phyloP scores from a whole-genome alignment of 2,888 invertebrate species.

The Morpho deidamia region DNA sequence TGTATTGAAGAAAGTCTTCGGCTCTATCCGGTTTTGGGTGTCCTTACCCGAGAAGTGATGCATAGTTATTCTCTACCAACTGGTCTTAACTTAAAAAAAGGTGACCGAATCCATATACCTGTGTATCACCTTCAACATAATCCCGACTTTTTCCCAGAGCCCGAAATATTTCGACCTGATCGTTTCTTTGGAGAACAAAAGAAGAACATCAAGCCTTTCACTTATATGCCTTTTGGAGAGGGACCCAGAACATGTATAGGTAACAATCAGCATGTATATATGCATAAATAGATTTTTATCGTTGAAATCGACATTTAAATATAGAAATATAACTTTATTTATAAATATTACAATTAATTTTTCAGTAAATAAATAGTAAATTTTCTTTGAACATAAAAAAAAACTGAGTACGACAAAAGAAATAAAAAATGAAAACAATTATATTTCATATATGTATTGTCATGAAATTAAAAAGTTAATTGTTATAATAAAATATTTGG shows the following conservation, averaged over 20 bases:
- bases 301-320: too few species aligned
- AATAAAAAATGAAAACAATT: too few species aligned
- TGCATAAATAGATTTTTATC: too few species aligned
- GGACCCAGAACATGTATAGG: slow-evolving; percentile 48
- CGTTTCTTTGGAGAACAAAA: slow-evolving; percentile 38
- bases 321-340: too few species aligned
- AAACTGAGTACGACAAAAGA: too few species aligned
- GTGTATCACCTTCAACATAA: slow-evolving; percentile 38
- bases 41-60: neutral
- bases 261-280: slow-evolving; percentile 26
- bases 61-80: slow-evolving; percentile 30
- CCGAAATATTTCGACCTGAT: slow-evolving; percentile 40
- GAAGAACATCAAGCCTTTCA: slow-evolving; percentile 34
- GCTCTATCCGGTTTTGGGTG: neutral
- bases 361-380: too few species aligned
- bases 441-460: too few species aligned
- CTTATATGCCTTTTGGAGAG: slow-evolving; percentile 44
- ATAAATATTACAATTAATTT: too few species aligned
- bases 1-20: neutral
- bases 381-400: too few species aligned
- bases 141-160: slow-evolving; percentile 40
- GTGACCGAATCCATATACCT: slow-evolving; percentile 40
- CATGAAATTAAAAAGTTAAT: too few species aligned
- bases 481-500: too few species aligned
- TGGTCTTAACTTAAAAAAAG: slow-evolving; percentile 39